Evolutionary conservation across 2,797 vertebrate species (phyloP), one percentile per base, ranked within the genome.

Genomic region (Dallia pectoralis): DNA sequence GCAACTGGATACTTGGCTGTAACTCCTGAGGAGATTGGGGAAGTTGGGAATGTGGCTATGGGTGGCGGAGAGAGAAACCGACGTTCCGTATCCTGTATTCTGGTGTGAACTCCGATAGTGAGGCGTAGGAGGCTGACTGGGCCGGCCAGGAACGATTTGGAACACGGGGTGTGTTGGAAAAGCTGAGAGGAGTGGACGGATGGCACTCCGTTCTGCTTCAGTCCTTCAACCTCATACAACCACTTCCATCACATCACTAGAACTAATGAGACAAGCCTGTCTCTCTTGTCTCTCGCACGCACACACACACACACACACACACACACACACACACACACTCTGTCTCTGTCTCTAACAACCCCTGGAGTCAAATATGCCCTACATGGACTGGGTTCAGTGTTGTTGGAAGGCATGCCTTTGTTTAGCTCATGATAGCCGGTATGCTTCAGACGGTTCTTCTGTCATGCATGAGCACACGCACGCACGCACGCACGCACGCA

Each of bases 71-170:
- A n/a, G 19, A n/a, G 29, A 5, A 2, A 49, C 25, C 22, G 5
- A 30, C 9, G 67, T 49, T 22, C 3, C 5, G 5, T 14, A 22
- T n/a, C 27, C 18, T 30, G n/a, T 61, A 61, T 36, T 70, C 71
- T 16, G 18, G 19, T 32, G 70, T 29, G 67, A 53, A 16, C 44
- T 61, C 36, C 36, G 69, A 70, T 70, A 70, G 32, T 19, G 40
- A 44, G 48, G 65, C 56, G 68, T 47, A 71, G 74, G 36, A 81
- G 73, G 65, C 74, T 36, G n/a, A 22, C 59, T 67, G 78, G 74
- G 80, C 59, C 67, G 75, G 47, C 69, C 69, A 71, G 56, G 44
- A 65, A 53, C 49, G 62, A 81, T 74, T 74, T 74, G 71, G 53
- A 49, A 48, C 22, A 27, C 18, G 27, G 27, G 29, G 59, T 47